phyloP scores from a whole-genome alignment of 2,113 vertebrate genomes.

The Malaclemys terrapin region DNA sequence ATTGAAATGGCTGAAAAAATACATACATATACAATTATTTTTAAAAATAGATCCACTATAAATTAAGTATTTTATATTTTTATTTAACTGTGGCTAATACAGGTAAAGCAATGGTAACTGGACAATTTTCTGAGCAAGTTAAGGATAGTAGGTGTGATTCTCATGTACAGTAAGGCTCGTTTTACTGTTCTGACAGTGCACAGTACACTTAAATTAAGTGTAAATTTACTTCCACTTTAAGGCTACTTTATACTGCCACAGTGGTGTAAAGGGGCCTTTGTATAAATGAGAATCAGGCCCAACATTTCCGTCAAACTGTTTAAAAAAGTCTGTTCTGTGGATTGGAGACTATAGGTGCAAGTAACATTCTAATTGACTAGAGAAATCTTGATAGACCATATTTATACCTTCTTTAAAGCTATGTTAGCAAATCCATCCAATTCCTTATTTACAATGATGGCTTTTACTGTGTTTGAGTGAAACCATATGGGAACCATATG shows the following conservation, averaged over 20 bases:
- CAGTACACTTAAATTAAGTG: not conserved
- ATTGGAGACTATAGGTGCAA: not conserved
- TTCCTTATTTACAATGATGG: not conserved
- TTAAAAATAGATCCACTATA: not conserved
- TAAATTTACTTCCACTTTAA: not conserved
- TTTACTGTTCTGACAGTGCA: not conserved
- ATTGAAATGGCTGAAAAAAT: not conserved
- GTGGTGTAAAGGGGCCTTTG: not conserved
- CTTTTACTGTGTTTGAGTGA: not conserved
- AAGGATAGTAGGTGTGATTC: not conserved
- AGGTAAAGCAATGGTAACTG: not conserved
- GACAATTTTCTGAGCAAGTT: not conserved
- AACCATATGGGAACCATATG: not conserved
- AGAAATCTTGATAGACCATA: not conserved
- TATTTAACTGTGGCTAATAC: not conserved
- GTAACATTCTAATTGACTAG: not conserved
- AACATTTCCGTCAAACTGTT: not conserved
- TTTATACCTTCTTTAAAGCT: not conserved
- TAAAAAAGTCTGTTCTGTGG: not conserved
- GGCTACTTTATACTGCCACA: not conserved
- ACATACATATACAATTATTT: not conserved
- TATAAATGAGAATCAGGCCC: not conserved
- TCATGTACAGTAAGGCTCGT: not conserved
- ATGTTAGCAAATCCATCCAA: not conserved
- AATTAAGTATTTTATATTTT: not conserved